Percentiles rank a stretch among this genome's conserved stretches.
Conservation (phyloP, 1,140 invertebrate species). For the Caligus rogercresseyi region DNA sequence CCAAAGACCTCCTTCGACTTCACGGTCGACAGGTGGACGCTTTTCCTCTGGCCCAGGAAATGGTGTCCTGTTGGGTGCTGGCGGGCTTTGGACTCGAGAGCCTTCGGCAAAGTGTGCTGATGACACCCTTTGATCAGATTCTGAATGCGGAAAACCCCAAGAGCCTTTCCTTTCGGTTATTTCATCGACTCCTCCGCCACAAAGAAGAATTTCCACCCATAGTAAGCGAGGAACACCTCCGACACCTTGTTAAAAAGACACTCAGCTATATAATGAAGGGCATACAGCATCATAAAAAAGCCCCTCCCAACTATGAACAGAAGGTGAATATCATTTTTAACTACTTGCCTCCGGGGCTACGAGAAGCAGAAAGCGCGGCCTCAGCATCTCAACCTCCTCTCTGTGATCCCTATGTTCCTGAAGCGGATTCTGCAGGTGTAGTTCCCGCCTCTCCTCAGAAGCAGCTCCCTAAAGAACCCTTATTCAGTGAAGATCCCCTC, state of each 20-base stretch:
- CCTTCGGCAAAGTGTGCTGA: background rate
- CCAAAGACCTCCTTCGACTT: conserved; percentile 6
- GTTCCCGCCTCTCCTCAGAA: background rate
- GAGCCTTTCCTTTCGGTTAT: background rate
- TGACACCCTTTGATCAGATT: background rate
- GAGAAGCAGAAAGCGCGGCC: conserved; percentile 10
- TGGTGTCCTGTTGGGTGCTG: conserved; percentile 1
- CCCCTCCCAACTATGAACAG: background rate
- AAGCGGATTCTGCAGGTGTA: background rate
- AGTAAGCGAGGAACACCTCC: background rate
- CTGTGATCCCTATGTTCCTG: background rate
- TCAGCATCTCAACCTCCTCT: background rate
- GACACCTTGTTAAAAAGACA: background rate
- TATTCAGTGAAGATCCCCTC: background rate
- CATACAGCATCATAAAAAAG: background rate
- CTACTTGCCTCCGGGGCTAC: conserved; percentile 11
- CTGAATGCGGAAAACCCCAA: background rate
- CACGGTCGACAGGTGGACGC: background rate
- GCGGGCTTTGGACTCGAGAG: background rate
- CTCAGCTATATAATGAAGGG: conserved; percentile 11
- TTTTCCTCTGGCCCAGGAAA: conserved; percentile 7
- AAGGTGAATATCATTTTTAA: conserved; percentile 8
- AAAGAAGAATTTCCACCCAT: background rate
- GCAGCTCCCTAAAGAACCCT: background rate
- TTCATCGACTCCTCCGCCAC: background rate